Conservation (phyloP, 2,888 invertebrate species). For the Drosophila anomalata region DNA sequence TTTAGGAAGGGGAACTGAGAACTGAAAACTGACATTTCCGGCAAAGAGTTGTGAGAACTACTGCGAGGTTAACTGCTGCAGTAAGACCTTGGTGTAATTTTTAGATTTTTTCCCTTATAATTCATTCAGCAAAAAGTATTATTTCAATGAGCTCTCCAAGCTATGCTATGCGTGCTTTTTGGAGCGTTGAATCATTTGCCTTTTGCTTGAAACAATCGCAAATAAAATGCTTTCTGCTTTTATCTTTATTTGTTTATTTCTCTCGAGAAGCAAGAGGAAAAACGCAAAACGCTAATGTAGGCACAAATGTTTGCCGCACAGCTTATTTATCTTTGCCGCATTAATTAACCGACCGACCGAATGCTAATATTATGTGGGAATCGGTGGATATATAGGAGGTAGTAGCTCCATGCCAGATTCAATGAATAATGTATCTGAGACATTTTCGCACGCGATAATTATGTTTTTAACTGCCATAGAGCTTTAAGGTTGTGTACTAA, state of each 20-base stretch:
- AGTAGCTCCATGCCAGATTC: constrained; percentile 29
- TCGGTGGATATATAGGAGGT: constrained; percentile 25
- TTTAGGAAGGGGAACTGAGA: background rate
- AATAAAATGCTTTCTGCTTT: constrained; percentile 41
- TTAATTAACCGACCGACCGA: constrained; percentile 59
- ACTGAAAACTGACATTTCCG: constrained; percentile 38
- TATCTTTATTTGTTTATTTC: constrained; percentile 43
- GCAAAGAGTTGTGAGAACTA: constrained; percentile 15
- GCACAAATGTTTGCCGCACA: constrained; percentile 51
- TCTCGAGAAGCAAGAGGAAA: constrained; percentile 53
- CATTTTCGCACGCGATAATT: constrained; percentile 64
- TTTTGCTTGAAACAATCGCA: constrained; percentile 64
- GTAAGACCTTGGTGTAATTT: constrained; percentile 11
- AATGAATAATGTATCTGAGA: constrained; percentile 62
- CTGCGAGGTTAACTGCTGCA: constrained; percentile 26
- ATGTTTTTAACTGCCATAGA: background rate
- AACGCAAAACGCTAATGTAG: constrained; percentile 63
- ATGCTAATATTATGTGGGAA: constrained; percentile 75
- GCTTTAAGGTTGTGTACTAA: constrained; percentile 85
- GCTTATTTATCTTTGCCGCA: constrained; percentile 73
- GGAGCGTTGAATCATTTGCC: constrained; percentile 36
- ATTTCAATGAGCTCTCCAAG: constrained; percentile 14
- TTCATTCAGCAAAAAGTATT: constrained; percentile 7
- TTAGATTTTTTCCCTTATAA: constrained; percentile 12
- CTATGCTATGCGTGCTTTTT: constrained; percentile 15